Conservation (phyloP, 2,113 vertebrate genomes). For the Rousettus leschenaultii region DNA sequence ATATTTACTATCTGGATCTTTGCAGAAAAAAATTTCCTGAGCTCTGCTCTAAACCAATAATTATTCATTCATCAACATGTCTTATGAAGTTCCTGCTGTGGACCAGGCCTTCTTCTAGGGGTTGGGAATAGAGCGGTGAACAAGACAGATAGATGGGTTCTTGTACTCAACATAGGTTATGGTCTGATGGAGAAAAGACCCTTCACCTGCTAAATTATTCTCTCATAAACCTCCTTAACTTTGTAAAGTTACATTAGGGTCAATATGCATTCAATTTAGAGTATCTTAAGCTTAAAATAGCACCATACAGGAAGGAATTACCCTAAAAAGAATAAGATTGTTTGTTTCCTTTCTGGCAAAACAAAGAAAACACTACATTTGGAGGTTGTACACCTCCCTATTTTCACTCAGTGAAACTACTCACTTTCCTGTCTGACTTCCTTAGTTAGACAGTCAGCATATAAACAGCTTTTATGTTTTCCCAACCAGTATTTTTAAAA, state of each 20-base stretch:
- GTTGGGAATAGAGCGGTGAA: no score
- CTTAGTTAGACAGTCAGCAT: constrained; percentile 60
- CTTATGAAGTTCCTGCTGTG: background rate
- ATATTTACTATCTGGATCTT: background rate
- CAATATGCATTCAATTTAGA: background rate
- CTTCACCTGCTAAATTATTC: background rate
- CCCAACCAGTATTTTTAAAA: constrained; percentile 21
- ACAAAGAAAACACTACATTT: background rate
- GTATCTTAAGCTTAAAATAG: constrained; percentile 20
- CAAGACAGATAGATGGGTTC: accelerated
- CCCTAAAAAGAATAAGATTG: background rate
- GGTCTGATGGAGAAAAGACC: background rate
- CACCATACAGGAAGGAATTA: constrained; percentile 58
- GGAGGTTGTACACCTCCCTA: background rate
- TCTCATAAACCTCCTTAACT: background rate
- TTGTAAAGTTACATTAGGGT: background rate
- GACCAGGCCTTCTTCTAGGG: accelerated
- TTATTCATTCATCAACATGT: background rate
- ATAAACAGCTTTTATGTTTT: constrained; percentile 50
- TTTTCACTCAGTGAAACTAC: background rate
- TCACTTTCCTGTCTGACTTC: constrained; percentile 56
- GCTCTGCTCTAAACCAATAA: background rate
- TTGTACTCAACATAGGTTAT: background rate
- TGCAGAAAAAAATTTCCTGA: background rate
- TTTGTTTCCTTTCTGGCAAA: constrained; percentile 57